Evolutionary conservation across 2,888 invertebrate genomes (phyloP).

Genomic region (Tinea pellionella): DNA sequence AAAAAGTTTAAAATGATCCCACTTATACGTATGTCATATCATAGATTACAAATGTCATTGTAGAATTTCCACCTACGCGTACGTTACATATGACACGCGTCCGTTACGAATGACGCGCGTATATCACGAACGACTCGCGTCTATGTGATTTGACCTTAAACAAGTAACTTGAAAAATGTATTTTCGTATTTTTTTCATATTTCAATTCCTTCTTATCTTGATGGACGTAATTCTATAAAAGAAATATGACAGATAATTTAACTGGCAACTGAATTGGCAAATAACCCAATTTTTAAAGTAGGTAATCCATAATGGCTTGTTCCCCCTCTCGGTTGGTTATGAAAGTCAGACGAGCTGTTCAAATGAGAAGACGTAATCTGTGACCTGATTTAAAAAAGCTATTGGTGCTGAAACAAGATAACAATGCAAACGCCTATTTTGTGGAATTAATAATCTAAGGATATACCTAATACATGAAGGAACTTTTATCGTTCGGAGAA

Average conservation of each 20-base stretch:
- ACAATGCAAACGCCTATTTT: neutral
- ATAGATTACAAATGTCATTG: too few species aligned
- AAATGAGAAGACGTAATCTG: conserved; percentile 1
- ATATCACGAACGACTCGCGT: too few species aligned
- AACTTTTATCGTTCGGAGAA: too few species aligned
- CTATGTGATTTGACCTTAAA: too few species aligned
- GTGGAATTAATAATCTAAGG: neutral
- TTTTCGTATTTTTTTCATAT: too few species aligned
- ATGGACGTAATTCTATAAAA: neutral
- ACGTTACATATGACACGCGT: too few species aligned
- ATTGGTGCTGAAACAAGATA: neutral
- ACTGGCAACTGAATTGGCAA: neutral
- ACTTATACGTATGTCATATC: too few species aligned
- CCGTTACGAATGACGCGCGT: too few species aligned
- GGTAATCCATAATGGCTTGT: neutral
- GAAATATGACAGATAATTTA: neutral
- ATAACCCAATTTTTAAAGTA: neutral
- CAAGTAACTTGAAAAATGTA: too few species aligned
- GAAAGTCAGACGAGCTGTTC: neutral
- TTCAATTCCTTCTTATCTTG: neutral
- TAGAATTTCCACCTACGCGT: too few species aligned
- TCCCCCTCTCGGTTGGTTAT: neutral
- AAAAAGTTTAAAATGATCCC: too few species aligned
- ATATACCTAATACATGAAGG: too few species aligned
- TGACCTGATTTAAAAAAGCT: conserved; percentile 2